Conservation (phyloP, 2,797 vertebrate species). For the Anguilla pacifica region DNA sequence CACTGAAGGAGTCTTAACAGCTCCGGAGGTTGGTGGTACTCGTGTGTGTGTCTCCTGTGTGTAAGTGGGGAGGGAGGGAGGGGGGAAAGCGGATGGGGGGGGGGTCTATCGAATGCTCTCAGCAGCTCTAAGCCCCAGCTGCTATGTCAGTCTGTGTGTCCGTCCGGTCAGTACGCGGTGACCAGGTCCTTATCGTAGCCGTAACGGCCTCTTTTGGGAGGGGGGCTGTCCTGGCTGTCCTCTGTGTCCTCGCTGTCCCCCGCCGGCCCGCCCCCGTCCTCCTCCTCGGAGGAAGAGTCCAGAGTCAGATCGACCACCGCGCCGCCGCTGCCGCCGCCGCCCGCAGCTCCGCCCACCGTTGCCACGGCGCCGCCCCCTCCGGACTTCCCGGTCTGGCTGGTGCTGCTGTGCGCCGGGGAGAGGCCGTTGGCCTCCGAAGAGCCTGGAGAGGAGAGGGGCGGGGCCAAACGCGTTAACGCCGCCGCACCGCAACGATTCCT, state of each 20-base stretch:
- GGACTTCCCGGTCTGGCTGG: slow-evolving; percentile 75
- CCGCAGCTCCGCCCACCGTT: slow-evolving; percentile 66
- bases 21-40: slow-evolving; percentile 66
- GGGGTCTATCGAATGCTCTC: slow-evolving; percentile 65
- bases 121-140: slow-evolving; percentile 53
- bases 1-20: slow-evolving; percentile 64
- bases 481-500: background rate
- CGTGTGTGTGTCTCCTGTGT: slow-evolving; percentile 53
- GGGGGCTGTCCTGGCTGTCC: slow-evolving; percentile 85
- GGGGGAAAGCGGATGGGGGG: slow-evolving; percentile 58
- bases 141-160: slow-evolving; percentile 55
- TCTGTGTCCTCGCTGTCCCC: slow-evolving; percentile 96
- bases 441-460: slow-evolving; percentile 64
- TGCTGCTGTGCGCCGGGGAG: slow-evolving; percentile 79
- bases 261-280: slow-evolving; percentile 80
- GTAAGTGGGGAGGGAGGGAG: slow-evolving; percentile 50
- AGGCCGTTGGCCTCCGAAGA: slow-evolving; percentile 86
- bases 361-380: slow-evolving; percentile 63
- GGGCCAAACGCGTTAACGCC: background rate
- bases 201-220: slow-evolving; percentile 89
- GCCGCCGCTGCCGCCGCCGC: slow-evolving; percentile 56
- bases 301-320: slow-evolving; percentile 95
- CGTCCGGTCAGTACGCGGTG: slow-evolving; percentile 88
- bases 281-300: slow-evolving; percentile 91
- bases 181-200: slow-evolving; percentile 95